Base-by-base conservation (phyloP, 1,140 invertebrate species). In the Coelopa frigida region DNA sequence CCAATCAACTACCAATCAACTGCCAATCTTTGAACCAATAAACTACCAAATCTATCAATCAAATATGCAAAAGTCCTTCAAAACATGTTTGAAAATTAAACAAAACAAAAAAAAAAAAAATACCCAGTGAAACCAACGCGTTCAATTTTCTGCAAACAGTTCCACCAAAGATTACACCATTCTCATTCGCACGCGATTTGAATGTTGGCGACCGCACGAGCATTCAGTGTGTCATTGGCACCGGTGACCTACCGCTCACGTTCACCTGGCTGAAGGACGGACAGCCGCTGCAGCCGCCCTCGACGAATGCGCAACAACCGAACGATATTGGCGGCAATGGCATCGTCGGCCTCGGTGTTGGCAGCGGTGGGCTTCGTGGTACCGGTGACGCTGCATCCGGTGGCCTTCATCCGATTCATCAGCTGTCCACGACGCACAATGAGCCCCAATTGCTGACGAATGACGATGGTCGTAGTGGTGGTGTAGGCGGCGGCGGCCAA, bases 181-280 rank as follows among this genome's bases (percentile, higher is more conserved):
- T 84, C 57, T 72, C 69, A 51, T 79, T 84, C 58, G 80, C 78
- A 49, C 78, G 81, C 33, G 75, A 77, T 55, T 72, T 74, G n/a
- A 82, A 83, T 66, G 78, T 77, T 54, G 83, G 82, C 45, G 80
- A 83, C 50, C 73, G 80, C 59, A 79, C 79, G 58, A 80, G 80
- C 58, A 73, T 84, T 59, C 75, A 77, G 51, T 86, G 84, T 66
- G 75, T 77, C 39, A 75, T 85, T 35, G 70, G 76, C 48, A 82
- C 84, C 58, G 84, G 84, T 24, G 83, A 84, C 65, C 65, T 76
- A 46, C 82, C 82, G 23, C 71, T 84, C 44, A 72, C 73, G 54
- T 81, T 87, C 57, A 73, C 72, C 40, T 86, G 84, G 83, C 72
- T 78, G n/a, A 84, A 84, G 74, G 79, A 84, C 70, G 78, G 76